Evolutionary conservation across 64 coral and sea anemone genomes (phyloP).

Genomic region (Actinia equina): DNA sequence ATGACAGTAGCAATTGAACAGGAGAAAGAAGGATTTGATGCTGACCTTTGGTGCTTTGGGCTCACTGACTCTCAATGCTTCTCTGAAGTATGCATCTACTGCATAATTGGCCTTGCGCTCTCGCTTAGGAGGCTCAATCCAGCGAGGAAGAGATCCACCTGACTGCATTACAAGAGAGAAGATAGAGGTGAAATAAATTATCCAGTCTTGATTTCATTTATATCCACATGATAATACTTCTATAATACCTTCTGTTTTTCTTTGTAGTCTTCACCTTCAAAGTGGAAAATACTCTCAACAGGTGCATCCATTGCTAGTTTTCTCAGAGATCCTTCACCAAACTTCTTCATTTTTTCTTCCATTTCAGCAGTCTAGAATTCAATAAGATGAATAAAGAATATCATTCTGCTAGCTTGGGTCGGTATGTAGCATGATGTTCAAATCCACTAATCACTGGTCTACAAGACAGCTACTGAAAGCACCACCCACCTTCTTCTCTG

Average conservation of each 20-base stretch:
- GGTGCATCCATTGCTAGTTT: conserved; percentile 97
- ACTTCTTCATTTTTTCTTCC: conserved; percentile 99
- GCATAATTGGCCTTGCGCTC: conserved; percentile 99
- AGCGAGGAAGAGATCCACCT: conserved; percentile 67
- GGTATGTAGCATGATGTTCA: too few relatives aligned
- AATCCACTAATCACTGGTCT: background rate
- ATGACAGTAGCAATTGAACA: background rate
- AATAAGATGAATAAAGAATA: background rate
- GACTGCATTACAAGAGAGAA: conserved; percentile 28
- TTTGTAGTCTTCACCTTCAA: conserved; percentile 99
- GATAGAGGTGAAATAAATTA: background rate
- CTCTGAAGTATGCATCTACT: conserved; percentile 93
- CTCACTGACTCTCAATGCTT: conserved; percentile 91
- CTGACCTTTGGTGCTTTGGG: conserved; percentile 89
- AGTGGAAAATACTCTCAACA: conserved; percentile 96
- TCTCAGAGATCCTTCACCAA: conserved; percentile 89
- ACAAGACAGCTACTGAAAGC: background rate
- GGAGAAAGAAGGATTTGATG: background rate
- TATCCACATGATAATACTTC: background rate
- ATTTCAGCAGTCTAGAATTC: conserved; percentile 71
- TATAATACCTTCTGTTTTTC: conserved; percentile 93
- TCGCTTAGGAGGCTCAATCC: conserved; percentile 98
- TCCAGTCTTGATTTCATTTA: background rate
- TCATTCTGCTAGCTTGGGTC: too few relatives aligned
- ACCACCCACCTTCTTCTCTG: conserved; percentile 76